Evolutionary conservation across 2,888 invertebrate genomes (phyloP), one percentile per base, ranked within the genome.

Genomic region (Dynastes tityus): DNA sequence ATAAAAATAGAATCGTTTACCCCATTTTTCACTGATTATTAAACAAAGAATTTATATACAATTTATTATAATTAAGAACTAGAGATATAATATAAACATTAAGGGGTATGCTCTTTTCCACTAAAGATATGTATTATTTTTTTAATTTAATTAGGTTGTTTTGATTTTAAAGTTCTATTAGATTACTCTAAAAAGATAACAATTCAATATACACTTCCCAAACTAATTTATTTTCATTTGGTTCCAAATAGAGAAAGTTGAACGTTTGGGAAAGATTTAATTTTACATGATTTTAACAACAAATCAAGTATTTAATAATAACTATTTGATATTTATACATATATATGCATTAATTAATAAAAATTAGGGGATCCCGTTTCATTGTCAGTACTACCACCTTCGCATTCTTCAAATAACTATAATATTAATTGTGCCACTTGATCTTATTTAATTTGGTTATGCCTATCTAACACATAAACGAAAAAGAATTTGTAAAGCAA

Each of bases 401-500:
- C 37, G 13, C 32, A 53, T 70, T 58, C 37, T 22, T 29, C 53
- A 16, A 58, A 37, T 37, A 58, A 29, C 22, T 37, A 58, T 37
- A 58, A 13, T 37, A 37, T 73, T 73, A 73, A 55, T 73, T 73
- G 71, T 73, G 71, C 71, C 71, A 73, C 71, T 55, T 71, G 29
- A 58, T 73, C 51, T 70, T 70, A 53, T 73, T 40, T 58, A 53
- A 70, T 70, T 67, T 27, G 13, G 11, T 73, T 58, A 73, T 58
- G 58, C 37, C 71, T 73, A 73, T 58, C 71, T 61, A 73, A 58
- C 58, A 58, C 4, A 11, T 58, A 73, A 73, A 55, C 58, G 16
- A 67, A 45, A 40, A 61, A 8, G 29, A 61, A 45, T 45, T 11
- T 8, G 8, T 45, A 45, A 22, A 61, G n/a, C 11, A 16, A 55